A percentile compares a stretch with the other conserved stretches of the same genome.
Evolutionary conservation across 2,888 invertebrate genomes (phyloP).

Genomic region (Pseudolycoriella hygida): DNA sequence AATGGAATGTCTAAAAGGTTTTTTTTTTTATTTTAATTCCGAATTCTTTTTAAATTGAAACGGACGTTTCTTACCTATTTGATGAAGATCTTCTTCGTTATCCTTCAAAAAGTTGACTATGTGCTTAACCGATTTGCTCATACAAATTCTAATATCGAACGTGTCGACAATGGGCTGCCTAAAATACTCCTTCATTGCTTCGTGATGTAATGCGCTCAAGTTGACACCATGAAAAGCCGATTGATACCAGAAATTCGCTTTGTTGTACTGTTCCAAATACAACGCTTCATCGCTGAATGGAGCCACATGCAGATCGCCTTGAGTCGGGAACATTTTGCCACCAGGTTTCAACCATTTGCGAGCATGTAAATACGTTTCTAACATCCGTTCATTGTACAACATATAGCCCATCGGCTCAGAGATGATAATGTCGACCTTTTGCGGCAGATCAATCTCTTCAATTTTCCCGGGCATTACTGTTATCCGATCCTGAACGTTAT

Average conservation of each 20-base stretch:
- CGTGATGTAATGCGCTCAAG: slow-evolving; percentile 73
- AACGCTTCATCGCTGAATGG: slow-evolving; percentile 96
- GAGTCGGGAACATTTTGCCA: slow-evolving; percentile 94
- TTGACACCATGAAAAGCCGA: slow-evolving; percentile 96
- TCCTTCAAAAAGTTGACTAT: slow-evolving; percentile 87
- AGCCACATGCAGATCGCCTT: slow-evolving; percentile 92
- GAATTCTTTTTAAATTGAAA: no score
- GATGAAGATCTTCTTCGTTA: slow-evolving; percentile 83
- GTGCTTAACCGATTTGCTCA: slow-evolving; percentile 85
- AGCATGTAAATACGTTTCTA: slow-evolving; percentile 95
- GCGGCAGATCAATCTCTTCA: slow-evolving; percentile 92
- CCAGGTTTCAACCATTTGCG: slow-evolving; percentile 90
- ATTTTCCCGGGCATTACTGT: slow-evolving; percentile 93
- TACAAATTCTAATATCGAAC: slow-evolving; percentile 92
- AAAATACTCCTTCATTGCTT: slow-evolving; percentile 94
- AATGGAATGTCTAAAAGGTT: slow-evolving; percentile 61
- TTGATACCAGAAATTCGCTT: slow-evolving; percentile 99
- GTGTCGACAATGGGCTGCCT: slow-evolving; percentile 96
- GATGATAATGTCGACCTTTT: slow-evolving; percentile 90
- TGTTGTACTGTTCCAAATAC: slow-evolving; percentile 95
- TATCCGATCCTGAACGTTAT: slow-evolving; percentile 74
- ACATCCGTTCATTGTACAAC: slow-evolving; percentile 97
- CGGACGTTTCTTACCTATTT: slow-evolving; percentile 51
- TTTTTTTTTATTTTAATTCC: not conserved
- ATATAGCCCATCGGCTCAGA: slow-evolving; percentile 99